Base-by-base conservation (phyloP, 2,797 vertebrate species). In the Malacoctenus gilli region DNA sequence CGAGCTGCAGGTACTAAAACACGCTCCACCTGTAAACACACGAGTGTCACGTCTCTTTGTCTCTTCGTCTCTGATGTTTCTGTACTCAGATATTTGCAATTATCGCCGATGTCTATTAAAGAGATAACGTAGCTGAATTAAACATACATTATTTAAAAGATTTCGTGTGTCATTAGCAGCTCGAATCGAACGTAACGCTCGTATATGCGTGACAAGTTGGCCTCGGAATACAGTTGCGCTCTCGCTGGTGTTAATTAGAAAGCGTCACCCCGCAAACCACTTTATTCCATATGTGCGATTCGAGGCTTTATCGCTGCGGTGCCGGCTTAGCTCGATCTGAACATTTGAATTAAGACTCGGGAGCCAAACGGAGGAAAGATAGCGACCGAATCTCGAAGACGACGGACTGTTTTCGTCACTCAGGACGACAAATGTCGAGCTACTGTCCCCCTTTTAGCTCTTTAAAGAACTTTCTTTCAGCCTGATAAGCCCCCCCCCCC, bases 131-230 rank as follows among this genome's bases (percentile, higher is more conserved):
- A n/a, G n/a, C n/a, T n/a, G n/a, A n/a, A n/a, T n/a, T n/a, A n/a
- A n/a, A n/a, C n/a, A n/a, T n/a, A n/a, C n/a, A 28, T 4, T 6
- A 6, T 28, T 28, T 28, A 6, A 28, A 28, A 28, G 25, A 28
- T 28, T 28, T 2, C 5, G 9, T 28, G 25, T 9, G n/a, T n/a
- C n/a, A n/a, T n/a, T n/a, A n/a, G n/a, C n/a, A n/a, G n/a, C n/a
- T n/a, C n/a, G n/a, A n/a, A n/a, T 55, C 40, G 49, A 71, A 70
- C 46, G 19, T 3, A 7, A 77, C 69, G 63, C 57, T 12, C 49
- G 55, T 43, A 49, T 46, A 58, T 59, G 35, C 34, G 20, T 32
- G 8, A 68, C 51, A 36, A 19, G 34, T 63, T 67, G 68, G 21
- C 32, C 4, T 3, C 36, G 46, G 50, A 11, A 59, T 62, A 51